These are phyloP conservation scores for Formica aserva DNA, from an alignment of 2,888 invertebrate genomes.

Conservation along the genomic window DNA sequence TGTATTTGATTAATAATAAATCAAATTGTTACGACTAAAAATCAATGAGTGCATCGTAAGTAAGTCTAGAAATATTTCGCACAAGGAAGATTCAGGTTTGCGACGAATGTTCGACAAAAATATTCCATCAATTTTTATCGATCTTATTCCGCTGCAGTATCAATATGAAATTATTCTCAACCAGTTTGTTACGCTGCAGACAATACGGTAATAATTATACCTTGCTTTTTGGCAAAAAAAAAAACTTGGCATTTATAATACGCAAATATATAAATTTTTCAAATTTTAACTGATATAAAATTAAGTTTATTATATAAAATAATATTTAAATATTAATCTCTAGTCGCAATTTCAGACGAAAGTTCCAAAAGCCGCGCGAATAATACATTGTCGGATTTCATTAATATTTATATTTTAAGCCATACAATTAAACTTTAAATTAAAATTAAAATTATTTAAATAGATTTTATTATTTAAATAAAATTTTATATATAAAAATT, in stretches of 20 bases:
- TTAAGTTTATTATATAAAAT: not conserved
- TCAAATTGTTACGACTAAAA: not conserved
- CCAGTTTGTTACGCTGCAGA: not conserved
- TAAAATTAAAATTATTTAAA: conserved; percentile 20
- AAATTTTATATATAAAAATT: not conserved
- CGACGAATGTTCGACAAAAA: not conserved
- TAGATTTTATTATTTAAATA: not conserved
- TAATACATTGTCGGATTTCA: not conserved
- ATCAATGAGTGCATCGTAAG: not conserved
- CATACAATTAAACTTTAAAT: not conserved
- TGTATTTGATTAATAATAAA: not conserved
- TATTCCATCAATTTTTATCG: not conserved
- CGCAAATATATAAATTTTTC: not conserved
- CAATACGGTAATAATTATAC: not conserved
- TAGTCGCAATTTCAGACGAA: not conserved
- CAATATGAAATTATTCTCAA: conserved; percentile 3
- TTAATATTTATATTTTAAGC: not conserved
- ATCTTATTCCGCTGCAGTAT: not conserved
- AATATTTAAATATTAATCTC: not conserved
- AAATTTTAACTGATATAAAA: conserved; percentile 3
- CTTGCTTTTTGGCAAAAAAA: not conserved
- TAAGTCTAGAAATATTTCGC: not conserved
- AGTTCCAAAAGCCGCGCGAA: not conserved
- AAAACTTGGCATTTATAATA: conserved; percentile 1
- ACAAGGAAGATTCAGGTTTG: not conserved